Evolutionary conservation across 2,888 invertebrate genomes (phyloP), one percentile per base, ranked within the genome.

Genomic region (Dione vanillae): DNA sequence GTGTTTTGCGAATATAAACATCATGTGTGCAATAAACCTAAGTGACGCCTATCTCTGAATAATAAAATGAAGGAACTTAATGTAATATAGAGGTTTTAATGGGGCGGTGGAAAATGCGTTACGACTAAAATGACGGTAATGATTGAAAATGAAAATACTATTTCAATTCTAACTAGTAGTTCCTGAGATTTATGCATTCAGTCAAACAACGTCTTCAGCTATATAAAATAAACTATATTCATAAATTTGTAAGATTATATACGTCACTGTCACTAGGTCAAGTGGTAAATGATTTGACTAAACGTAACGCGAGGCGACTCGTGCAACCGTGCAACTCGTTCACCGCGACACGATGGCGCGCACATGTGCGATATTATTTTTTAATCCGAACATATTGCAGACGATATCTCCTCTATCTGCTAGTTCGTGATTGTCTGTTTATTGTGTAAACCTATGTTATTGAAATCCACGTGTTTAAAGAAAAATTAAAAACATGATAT

Each of bases 341-440:
- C 77, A 83, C 81, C 81, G 82, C n/a, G n/a, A n/a, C n/a, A n/a
- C 83, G 86, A 88, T 87, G 88, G 83, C 81, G 83, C 83, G 82
- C 82, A 82, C 85, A 87, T 76, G 79, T 77, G 78, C 78, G 81
- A 84, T 86, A 87, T 87, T 85, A 86, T 87, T 88, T 88, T 87
- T 86, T 89, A 90, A 91, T 88, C 90, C 89, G 83, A 77, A 83
- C 89, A 91, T 91, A 91, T 91, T 91, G 91, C 91, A 87, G 73
- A 83, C 90, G 89, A 80, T 78, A 81, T 81, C 77, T 83, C 84
- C 82, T 82, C 81, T 80, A 83, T 82, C 54, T 76, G 78, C 79
- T 75, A 75, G 72, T 75, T 69, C 65, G 75, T 82, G 80, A 85
- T 83, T 86, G 84, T 86, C 84, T 87, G 83, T 84, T 83, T 73